Evolutionary conservation across 2,797 vertebrate species (phyloP), one percentile per base, ranked within the genome.

Genomic region (Lemur catta): DNA sequence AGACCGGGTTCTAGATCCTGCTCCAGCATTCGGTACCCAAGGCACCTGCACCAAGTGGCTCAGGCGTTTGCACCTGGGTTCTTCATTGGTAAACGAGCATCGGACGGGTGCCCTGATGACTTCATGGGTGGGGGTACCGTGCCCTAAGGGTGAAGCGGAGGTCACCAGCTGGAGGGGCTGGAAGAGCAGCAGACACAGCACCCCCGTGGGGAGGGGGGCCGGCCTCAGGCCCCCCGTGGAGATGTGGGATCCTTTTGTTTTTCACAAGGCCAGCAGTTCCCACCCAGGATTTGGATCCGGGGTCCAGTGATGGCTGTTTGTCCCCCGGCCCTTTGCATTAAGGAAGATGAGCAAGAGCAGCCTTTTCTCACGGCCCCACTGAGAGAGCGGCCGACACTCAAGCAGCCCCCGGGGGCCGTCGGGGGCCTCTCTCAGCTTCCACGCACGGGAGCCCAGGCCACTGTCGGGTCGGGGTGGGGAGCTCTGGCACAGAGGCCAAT

Each of bases 121-220:
- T 5, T 28, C 14, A 1, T 14, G 48, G 46, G 26, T 15, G 24
- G n/a, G 24, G 3, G 2, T 5, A 12, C 20, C 1, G 0, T 0
- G 0, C 18, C 33, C 79, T 15, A 38, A 52, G 55, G 30, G 26
- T 14, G 63, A 67, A 50, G 30, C 2, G 5, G 63, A 14, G 81
- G 17, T 30, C 72, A 20, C 41, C 79, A 52, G 81, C 30, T 33
- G 24, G 38, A 33, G 35, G 11, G 35, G 35, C 20, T 1, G 43
- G 46, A 55, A 12, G 24, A 28, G 35, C 18, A 59, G 41, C 35
- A 9, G 20, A 13, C 17, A 2, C 1, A 13, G 15, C 4, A 1
- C n/a, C 22, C 61, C 7, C 11, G 1, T 9, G 5, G 41, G 61
- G 63, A 24, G 38, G 38, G 0, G 2, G 69, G 63, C 8, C 50